Conservation (phyloP, 2,888 invertebrate genomes). For the Ligdia adustata region DNA sequence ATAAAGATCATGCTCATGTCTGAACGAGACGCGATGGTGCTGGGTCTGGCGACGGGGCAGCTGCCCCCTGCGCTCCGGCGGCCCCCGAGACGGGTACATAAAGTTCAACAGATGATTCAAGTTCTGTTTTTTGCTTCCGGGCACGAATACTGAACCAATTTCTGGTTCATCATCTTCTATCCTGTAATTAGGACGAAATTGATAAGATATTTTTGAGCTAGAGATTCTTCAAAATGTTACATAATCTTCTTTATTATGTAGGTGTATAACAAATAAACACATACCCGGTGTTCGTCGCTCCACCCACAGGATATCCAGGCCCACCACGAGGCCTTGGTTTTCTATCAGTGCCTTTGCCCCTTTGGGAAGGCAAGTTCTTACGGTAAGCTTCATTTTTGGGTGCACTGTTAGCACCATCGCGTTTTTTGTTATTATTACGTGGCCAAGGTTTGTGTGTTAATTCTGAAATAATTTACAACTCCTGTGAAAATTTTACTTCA, state of each 20-base stretch:
- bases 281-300: conserved; percentile 89
- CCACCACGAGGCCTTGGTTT: conserved; percentile 87
- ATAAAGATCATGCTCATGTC: conserved; percentile 97
- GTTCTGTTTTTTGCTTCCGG: conserved; percentile 95
- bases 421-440: conserved; percentile 85
- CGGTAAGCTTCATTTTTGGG: conserved; percentile 86
- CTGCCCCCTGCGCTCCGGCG: conserved; percentile 55
- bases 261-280: conserved; percentile 1
- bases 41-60: conserved; percentile 58
- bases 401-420: conserved; percentile 83
- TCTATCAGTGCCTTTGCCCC: conserved; percentile 87
- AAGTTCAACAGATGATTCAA: conserved; percentile 97
- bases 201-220: too few species aligned
- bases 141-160: conserved; percentile 92
- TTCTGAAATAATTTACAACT: conserved; percentile 60
- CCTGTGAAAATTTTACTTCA: too few species aligned
- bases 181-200: conserved; percentile 48
- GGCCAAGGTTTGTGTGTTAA: conserved; percentile 85
- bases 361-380: conserved; percentile 87
- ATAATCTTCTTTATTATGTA: too few species aligned
- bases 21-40: conserved; percentile 73
- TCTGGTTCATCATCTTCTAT: conserved; percentile 86
- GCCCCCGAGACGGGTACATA: conserved; percentile 89
- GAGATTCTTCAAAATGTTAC: too few species aligned
- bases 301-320: conserved; percentile 79